phyloP scores from a whole-genome alignment of 2,797 vertebrate species.

The Myripristis jacobus region DNA sequence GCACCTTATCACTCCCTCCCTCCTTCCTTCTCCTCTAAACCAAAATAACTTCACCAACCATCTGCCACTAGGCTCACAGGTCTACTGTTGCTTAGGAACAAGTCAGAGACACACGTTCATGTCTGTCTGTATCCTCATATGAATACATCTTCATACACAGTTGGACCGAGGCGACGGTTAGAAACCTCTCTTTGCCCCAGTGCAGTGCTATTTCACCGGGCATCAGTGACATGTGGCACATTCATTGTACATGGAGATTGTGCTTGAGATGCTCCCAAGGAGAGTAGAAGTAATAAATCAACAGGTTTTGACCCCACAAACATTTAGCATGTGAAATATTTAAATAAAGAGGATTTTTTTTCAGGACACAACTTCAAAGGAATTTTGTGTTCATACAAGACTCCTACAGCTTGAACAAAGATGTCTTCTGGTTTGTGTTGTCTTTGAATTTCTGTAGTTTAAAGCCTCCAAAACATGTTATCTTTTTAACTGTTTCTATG shows the following conservation, averaged over 20 bases:
- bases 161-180: slow-evolving; percentile 15
- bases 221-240: slow-evolving; percentile 13
- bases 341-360: neutral
- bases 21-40: slow-evolving; percentile 78
- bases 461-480: slow-evolving; percentile 25
- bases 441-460: slow-evolving; percentile 29
- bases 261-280: neutral
- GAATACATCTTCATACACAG: slow-evolving; percentile 51
- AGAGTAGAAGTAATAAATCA: slow-evolving; percentile 3
- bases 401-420: neutral
- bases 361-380: slow-evolving; percentile 7
- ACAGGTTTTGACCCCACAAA: slow-evolving; percentile 21
- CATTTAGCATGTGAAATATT: neutral
- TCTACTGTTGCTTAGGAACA: slow-evolving; percentile 87
- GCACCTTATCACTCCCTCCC: slow-evolving; percentile 62
- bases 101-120: slow-evolving; percentile 71
- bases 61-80: slow-evolving; percentile 85
- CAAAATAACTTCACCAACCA: slow-evolving; percentile 88
- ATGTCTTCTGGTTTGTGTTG: slow-evolving; percentile 15
- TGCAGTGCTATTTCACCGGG: no score
- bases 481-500: neutral
- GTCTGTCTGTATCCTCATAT: slow-evolving; percentile 66
- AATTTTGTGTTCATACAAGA: slow-evolving; percentile 7
- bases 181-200: neutral
- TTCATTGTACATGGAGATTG: neutral